Evolutionary conservation across 2,888 invertebrate species (phyloP).

Genomic region (Crossocerus cetratus): DNA sequence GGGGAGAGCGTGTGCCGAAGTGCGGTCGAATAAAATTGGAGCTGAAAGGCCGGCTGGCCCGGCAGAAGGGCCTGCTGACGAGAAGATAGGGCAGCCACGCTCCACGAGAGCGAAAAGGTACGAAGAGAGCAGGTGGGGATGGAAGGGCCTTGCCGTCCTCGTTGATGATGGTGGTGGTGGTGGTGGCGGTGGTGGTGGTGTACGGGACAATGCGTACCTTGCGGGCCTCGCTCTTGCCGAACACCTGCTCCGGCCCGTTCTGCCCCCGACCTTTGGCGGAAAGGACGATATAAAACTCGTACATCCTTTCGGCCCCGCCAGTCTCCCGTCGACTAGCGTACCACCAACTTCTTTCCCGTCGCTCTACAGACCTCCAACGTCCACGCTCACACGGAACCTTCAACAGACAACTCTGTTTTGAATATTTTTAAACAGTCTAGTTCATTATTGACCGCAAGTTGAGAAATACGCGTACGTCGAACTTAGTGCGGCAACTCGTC

Average conservation of each 20-base stretch:
- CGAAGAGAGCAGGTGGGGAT: neutral
- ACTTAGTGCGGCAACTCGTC: neutral
- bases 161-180: neutral
- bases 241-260: constrained; percentile 71
- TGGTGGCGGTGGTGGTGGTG: constrained; percentile 17
- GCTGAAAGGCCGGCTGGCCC: no score
- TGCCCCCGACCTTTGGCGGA: constrained; percentile 62
- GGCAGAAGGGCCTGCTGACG: no score
- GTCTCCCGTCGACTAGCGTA: constrained; percentile 50
- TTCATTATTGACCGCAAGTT: neutral
- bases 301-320: constrained; percentile 58
- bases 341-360: no score
- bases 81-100: neutral
- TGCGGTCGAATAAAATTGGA: no score
- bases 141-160: neutral
- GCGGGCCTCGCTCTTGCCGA: constrained; percentile 42
- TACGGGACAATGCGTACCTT: constrained; percentile 29
- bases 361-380: no score
- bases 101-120: neutral
- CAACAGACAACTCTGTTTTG: no score
- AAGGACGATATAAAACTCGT: constrained; percentile 69
- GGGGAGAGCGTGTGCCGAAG: no score
- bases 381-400: no score
- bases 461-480: no score
- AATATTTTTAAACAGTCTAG: neutral